Conservation (phyloP, 2,113 vertebrate species). For the Leptodactylus fuscus region DNA sequence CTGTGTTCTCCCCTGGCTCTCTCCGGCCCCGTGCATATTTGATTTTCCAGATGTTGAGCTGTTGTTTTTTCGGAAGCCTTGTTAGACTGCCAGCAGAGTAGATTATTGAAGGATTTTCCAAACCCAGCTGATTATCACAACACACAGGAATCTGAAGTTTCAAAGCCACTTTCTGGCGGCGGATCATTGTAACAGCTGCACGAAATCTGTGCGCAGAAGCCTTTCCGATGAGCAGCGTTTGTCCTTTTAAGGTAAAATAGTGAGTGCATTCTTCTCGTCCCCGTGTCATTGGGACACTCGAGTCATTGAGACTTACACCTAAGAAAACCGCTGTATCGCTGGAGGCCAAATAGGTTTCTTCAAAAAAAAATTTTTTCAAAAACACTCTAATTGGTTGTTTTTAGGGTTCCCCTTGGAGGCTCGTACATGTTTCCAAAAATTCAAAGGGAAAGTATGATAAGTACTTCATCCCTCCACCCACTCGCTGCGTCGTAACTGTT, state of each 20-base stretch:
- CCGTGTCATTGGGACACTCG: background rate
- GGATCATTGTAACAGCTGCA: constrained; percentile 72
- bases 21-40: constrained; percentile 70
- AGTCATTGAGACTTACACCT: background rate
- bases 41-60: constrained; percentile 78
- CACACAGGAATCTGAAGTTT: constrained; percentile 74
- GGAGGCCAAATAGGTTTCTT: background rate
- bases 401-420: background rate
- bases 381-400: background rate
- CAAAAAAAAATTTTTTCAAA: no score
- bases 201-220: constrained; percentile 69
- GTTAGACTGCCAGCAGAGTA: constrained; percentile 71
- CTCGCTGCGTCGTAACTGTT: background rate
- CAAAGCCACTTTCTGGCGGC: constrained; percentile 68
- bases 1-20: constrained; percentile 70
- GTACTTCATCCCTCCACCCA: background rate
- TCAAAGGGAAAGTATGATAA: background rate
- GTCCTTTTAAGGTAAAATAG: constrained; percentile 74
- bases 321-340: background rate
- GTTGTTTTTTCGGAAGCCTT: constrained; percentile 77
- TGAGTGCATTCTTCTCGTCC: constrained; percentile 64
- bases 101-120: constrained; percentile 74
- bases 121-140: constrained; percentile 80
- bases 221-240: constrained; percentile 63
- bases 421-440: background rate